Conservation (phyloP, 2,113 vertebrate genomes). For the Sitta europaea region DNA sequence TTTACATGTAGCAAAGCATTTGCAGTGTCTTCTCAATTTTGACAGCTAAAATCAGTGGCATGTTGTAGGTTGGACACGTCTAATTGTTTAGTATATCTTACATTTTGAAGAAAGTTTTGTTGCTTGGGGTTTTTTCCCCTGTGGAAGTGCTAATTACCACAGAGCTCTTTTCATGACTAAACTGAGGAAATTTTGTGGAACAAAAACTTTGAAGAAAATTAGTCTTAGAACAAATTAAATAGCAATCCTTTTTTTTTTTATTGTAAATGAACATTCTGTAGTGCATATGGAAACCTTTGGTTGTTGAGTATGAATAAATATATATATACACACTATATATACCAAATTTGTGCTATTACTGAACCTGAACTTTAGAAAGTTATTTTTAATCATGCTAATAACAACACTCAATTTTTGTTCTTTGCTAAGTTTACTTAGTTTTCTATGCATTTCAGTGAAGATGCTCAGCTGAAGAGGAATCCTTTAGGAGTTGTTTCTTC, state of each 20-base stretch:
- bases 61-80: accelerated
- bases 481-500: neutral
- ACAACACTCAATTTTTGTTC: neutral
- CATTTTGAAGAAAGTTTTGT: neutral
- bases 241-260: neutral
- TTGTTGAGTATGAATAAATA: neutral
- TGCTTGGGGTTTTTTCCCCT: accelerated
- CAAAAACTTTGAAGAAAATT: neutral
- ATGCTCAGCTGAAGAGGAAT: neutral
- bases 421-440: neutral
- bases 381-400: neutral
- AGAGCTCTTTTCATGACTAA: neutral
- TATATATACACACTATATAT: neutral
- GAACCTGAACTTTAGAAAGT: neutral
- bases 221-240: neutral
- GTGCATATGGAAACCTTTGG: neutral
- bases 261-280: neutral
- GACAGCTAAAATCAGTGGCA: neutral
- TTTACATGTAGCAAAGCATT: neutral
- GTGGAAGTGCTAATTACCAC: neutral
- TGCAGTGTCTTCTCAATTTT: neutral
- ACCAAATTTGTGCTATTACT: neutral
- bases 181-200: neutral
- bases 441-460: neutral
- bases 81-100: neutral